phyloP scores from a whole-genome alignment of 2,888 invertebrate genomes.

The Drosophila rellima region DNA sequence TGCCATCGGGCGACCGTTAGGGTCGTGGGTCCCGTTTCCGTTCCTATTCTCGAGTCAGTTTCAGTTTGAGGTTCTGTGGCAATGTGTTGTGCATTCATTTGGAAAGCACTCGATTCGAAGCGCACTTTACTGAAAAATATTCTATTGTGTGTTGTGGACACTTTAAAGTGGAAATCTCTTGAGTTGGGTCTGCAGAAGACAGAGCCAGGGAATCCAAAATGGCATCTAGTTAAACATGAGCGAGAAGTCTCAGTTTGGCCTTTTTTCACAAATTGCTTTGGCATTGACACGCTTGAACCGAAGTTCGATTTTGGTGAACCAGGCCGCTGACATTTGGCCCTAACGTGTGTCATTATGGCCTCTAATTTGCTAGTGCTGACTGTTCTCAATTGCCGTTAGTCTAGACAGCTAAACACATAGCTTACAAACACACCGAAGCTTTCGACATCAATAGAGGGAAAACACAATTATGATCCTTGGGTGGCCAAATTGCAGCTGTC shows the following conservation, averaged over 20 bases:
- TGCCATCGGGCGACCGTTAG: conserved; percentile 13
- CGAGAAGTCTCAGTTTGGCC: background rate
- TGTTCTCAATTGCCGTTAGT: conserved; percentile 42
- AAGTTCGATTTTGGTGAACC: conserved; percentile 7
- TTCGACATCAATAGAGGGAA: conserved; percentile 9
- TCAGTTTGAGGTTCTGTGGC: background rate
- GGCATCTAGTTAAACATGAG: conserved; percentile 9
- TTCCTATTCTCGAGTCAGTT: background rate
- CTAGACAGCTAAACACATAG: conserved; percentile 39
- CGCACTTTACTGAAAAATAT: conserved; percentile 21
- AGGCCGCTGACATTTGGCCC: conserved; percentile 13
- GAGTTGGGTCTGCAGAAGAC: conserved; percentile 35
- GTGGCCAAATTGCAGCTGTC: background rate
- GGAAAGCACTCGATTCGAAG: conserved; percentile 50
- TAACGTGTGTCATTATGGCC: conserved; percentile 27
- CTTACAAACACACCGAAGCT: background rate
- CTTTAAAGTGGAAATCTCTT: conserved; percentile 29
- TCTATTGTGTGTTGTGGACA: conserved; percentile 34
- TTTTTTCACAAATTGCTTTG: conserved; percentile 41
- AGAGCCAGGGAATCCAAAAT: background rate
- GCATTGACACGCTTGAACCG: conserved; percentile 49
- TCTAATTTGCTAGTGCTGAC: conserved; percentile 38
- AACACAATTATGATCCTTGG: conserved; percentile 8
- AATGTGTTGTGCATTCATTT: conserved; percentile 46
- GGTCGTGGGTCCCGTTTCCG: conserved; percentile 1